Base-by-base conservation (phyloP, 2,113 vertebrate genomes). In the Paralichthys olivaceus region DNA sequence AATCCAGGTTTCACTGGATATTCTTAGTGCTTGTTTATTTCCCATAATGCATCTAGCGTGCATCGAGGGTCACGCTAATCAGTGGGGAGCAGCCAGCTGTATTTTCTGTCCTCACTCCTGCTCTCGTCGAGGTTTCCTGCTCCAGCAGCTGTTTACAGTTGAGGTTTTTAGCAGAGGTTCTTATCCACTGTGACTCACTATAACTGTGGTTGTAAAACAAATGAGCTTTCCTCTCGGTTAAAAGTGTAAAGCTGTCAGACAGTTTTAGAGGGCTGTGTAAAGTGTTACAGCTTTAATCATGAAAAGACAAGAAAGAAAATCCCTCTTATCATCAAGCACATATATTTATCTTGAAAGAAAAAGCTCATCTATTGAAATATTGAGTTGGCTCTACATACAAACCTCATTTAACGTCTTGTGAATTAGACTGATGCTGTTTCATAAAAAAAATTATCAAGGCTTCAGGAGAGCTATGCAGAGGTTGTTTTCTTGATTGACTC, bases 1-100 rank as follows among this genome's bases (percentile, higher is more conserved):
- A 54, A 7, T 69, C 53, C 5, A 34, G 7, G 5, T 56, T 28
- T 64, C 61, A 66, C 22, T 72, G 26, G n/a, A 34, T 69, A 61
- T 59, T 72, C 19, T 53, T 22, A 26, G 49, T 47, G 59, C 14
- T 69, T 75, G 17, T 76, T 72, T 65, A 51, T 81, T 80, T 75
- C 49, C 65, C 62, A 34, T 80, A 81, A 75, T 84, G 55, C 81
- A 72, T 62, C 81, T 63, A 61, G 26, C 4, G 2, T 45, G 40
- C 28, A 34, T 61, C 37, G 29, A 58, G 32, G 83, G 72, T 84
- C 68, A 79, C 75, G 63, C 71, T 75, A 79, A 84, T 88, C 73
- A 85, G 70, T 47, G 25, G 37, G 64, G 64, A 84, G 75, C 69
- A 69, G 73, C 59, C 60, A 77, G 75, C 75, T 75, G 63, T 51